A percentile compares a stretch with the other conserved stretches of the same genome.
Conservation (phyloP, 2,113 vertebrate species). For the human (Homo sapiens) region DNA sequence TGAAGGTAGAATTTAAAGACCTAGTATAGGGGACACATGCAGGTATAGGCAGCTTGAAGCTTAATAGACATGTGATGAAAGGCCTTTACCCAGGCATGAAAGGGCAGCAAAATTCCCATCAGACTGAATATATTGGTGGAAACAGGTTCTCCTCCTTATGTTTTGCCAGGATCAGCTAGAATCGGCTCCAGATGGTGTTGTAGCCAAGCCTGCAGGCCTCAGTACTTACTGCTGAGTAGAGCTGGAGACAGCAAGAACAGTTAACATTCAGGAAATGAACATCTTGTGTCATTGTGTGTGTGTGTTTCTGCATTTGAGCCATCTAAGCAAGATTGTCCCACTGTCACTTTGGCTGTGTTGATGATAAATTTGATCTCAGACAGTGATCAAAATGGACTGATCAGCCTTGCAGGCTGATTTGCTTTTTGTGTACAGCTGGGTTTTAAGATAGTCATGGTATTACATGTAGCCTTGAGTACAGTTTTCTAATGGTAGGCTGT, state of each 20-base stretch:
- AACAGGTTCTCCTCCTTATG: background rate
- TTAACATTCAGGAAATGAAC: background rate
- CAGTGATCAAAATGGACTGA: background rate
- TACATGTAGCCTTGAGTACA: background rate
- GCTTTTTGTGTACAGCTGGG: background rate
- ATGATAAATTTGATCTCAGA: background rate
- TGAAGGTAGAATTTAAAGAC: background rate
- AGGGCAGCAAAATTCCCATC: background rate
- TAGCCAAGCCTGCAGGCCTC: background rate
- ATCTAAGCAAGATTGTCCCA: background rate
- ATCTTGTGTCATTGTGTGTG: background rate
- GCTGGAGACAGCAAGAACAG: background rate
- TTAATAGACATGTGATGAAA: background rate
- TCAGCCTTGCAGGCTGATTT: background rate
- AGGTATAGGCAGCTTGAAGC: background rate
- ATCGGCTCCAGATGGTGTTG: background rate
- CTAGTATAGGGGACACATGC: accelerated
- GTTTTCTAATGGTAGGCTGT: background rate
- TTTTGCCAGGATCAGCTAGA: background rate
- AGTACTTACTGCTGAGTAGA: background rate
- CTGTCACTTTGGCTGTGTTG: background rate
- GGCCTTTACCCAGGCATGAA: background rate
- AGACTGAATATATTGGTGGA: background rate
- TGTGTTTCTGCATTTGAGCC: background rate
- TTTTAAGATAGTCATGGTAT: background rate